Percentiles rank a stretch among this genome's conserved stretches.
These are phyloP conservation scores for Borostomias antarcticus DNA, from an alignment of 2,797 vertebrate genomes.

Conservation along the genomic window DNA sequence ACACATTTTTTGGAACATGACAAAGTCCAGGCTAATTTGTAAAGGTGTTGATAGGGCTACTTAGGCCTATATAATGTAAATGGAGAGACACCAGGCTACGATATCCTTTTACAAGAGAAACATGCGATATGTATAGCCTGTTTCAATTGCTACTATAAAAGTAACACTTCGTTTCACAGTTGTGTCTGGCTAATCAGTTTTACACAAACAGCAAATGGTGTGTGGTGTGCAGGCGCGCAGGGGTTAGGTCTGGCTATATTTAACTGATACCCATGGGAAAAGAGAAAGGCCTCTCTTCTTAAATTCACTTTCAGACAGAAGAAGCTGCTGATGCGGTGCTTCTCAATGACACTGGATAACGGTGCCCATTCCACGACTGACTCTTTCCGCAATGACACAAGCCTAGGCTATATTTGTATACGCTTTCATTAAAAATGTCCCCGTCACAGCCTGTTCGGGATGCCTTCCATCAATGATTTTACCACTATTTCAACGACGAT, in stretches of 20 bases:
- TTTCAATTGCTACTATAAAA: conserved; percentile 79
- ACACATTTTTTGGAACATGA: too few species aligned
- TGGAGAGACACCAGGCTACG: conserved; percentile 8
- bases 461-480: too few species aligned
- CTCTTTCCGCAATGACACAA: conserved; percentile 81
- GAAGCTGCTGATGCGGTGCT: conserved; percentile 88
- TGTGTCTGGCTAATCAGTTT: conserved; percentile 94
- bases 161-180: conserved; percentile 87
- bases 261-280: conserved; percentile 96
- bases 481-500: too few species aligned
- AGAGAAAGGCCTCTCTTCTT: conserved; percentile 82
- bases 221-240: conserved; percentile 64
- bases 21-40: too few species aligned
- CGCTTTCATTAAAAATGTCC: conserved; percentile 70
- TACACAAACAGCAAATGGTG: conserved; percentile 93
- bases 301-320: conserved; percentile 81
- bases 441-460: conserved; percentile 47
- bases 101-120: conserved; percentile 70
- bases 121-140: conserved; percentile 64
- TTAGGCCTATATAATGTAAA: conserved; percentile 8
- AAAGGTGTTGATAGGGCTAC: neutral
- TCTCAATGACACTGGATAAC: conserved; percentile 83
- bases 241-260: conserved; percentile 84
- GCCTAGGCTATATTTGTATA: conserved; percentile 79
- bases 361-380: conserved; percentile 78